A percentile compares a stretch with the other conserved stretches of the same genome.
phyloP scores from a whole-genome alignment of 2,888 invertebrate species.

The Automeris io region DNA sequence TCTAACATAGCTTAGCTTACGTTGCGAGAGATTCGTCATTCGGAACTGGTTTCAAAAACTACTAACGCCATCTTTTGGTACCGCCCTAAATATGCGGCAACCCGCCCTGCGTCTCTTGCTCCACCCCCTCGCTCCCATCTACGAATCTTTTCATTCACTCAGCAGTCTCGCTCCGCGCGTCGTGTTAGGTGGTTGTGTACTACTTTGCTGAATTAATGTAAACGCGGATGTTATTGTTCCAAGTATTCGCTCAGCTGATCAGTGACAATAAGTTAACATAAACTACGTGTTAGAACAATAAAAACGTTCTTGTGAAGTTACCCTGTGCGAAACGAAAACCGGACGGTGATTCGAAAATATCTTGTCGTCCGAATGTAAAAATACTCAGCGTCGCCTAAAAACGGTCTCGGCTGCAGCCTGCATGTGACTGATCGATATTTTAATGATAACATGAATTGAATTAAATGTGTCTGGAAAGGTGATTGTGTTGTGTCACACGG shows the following conservation, averaged over 20 bases:
- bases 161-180: slow-evolving; percentile 58
- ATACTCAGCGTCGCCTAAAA: slow-evolving; percentile 67
- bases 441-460: slow-evolving; percentile 76
- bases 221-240: slow-evolving; percentile 61
- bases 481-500: slow-evolving; percentile 29
- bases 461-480: slow-evolving; percentile 62
- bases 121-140: slow-evolving; percentile 20
- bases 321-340: slow-evolving; percentile 28
- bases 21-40: slow-evolving; percentile 35
- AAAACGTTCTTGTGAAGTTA: slow-evolving; percentile 3
- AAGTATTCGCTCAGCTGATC: slow-evolving; percentile 71
- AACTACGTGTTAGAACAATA: background rate
- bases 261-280: slow-evolving; percentile 41
- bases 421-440: slow-evolving; percentile 76
- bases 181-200: slow-evolving; percentile 25
- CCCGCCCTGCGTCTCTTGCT: slow-evolving; percentile 17
- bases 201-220: slow-evolving; percentile 26
- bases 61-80: slow-evolving; percentile 54
- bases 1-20: slow-evolving; percentile 20
- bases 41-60: slow-evolving; percentile 18
- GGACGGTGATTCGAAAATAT: slow-evolving; percentile 52
- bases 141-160: slow-evolving; percentile 46
- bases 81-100: slow-evolving; percentile 6
- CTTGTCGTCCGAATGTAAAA: slow-evolving; percentile 64
- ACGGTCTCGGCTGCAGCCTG: slow-evolving; percentile 55